Percentiles rank a stretch among this genome's conserved stretches.
phyloP scores from a whole-genome alignment of 2,888 invertebrate species.

The Sclerodermus sp. region DNA sequence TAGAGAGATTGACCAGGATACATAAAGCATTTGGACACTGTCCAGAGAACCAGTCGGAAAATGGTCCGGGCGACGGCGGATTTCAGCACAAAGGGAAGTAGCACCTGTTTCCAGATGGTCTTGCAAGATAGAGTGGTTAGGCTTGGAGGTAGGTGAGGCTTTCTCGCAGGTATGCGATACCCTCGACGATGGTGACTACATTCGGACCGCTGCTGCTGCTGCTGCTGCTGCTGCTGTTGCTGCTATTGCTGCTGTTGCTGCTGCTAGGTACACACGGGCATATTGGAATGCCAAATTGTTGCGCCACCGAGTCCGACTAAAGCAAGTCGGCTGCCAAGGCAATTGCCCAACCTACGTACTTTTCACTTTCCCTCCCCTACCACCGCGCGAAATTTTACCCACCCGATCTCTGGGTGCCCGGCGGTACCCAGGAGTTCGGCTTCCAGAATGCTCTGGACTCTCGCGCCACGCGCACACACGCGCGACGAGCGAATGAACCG shows the following conservation, averaged over 20 bases:
- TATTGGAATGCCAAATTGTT: constrained; percentile 55
- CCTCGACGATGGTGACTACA: not conserved
- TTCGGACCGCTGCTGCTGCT: not conserved
- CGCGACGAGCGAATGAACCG: too few relatives aligned
- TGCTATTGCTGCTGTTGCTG: constrained; percentile 1
- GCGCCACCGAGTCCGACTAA: constrained; percentile 44
- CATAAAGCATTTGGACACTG: too few relatives aligned
- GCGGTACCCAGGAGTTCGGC: not conserved
- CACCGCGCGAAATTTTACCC: constrained; percentile 29
- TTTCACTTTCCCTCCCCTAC: constrained; percentile 48
- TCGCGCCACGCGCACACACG: too few relatives aligned
- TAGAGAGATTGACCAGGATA: too few relatives aligned
- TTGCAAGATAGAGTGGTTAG: constrained; percentile 21
- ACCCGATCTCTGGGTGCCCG: constrained; percentile 9
- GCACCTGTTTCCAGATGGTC: constrained; percentile 11
- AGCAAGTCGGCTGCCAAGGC: constrained; percentile 30
- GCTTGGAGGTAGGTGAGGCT: constrained; percentile 22
- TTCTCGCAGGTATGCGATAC: constrained; percentile 20
- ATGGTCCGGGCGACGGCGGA: too few relatives aligned
- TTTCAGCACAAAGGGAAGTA: not conserved
- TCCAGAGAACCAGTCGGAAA: too few relatives aligned
- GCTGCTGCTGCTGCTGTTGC: not conserved
- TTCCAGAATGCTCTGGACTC: too few relatives aligned
- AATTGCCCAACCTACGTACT: constrained; percentile 47
- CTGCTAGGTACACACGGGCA: constrained; percentile 6